These are phyloP conservation scores for Cherax quadricarinatus DNA, from an alignment of 1,140 invertebrate species.

Conservation along the genomic window DNA sequence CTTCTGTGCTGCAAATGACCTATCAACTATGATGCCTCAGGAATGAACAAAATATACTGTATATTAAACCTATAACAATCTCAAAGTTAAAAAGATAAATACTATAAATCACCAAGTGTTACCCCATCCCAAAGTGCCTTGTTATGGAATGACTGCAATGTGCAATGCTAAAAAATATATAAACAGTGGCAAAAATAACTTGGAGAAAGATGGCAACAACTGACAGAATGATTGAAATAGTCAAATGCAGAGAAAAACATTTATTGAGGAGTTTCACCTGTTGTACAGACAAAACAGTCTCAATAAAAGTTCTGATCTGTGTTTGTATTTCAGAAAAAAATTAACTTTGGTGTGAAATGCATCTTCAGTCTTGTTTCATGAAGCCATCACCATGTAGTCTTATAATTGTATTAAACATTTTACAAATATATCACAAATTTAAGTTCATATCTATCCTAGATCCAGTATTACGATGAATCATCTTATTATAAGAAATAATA, in stretches of 20 bases:
- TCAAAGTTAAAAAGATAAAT: neutral
- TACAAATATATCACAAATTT: neutral
- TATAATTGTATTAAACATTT: neutral
- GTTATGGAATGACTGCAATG: neutral
- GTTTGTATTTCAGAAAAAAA: neutral
- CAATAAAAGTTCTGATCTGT: too few species aligned
- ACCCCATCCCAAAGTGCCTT: neutral
- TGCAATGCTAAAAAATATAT: neutral
- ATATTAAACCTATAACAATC: neutral
- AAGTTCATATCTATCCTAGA: neutral
- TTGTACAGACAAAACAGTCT: too few species aligned
- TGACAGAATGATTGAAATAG: too few species aligned
- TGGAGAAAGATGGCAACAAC: too few species aligned
- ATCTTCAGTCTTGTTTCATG: neutral
- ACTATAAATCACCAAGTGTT: neutral
- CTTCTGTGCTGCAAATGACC: too few species aligned
- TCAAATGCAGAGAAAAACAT: too few species aligned
- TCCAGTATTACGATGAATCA: neutral
- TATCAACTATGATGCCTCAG: neutral
- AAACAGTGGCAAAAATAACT: too few species aligned
- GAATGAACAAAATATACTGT: neutral
- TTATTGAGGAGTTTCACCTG: too few species aligned
- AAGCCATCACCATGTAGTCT: neutral
- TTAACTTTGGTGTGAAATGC: neutral
- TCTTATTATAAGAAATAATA: neutral